phyloP scores from a whole-genome alignment of 1,140 invertebrate species.

The Euglossa dilemma region DNA sequence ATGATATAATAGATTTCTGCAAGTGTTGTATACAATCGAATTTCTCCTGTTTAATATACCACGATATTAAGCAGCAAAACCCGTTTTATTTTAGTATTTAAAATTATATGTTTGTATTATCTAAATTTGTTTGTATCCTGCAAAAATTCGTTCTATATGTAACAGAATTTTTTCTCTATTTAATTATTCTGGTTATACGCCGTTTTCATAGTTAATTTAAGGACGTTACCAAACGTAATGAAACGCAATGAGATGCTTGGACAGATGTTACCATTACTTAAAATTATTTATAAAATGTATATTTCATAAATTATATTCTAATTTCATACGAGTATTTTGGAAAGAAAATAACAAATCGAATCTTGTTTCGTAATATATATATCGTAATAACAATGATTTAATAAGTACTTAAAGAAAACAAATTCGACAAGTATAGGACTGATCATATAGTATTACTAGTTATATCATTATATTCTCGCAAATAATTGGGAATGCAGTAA shows the following conservation, averaged over 20 bases:
- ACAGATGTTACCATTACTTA: not conserved
- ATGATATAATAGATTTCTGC: not conserved
- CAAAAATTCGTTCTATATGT: not conserved
- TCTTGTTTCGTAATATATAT: not conserved
- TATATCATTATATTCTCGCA: not conserved
- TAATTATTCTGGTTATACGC: not conserved
- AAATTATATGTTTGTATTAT: not conserved
- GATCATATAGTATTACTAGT: constrained; percentile 2
- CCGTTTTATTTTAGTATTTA: not conserved
- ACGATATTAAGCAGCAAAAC: not conserved
- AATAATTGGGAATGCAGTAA: not conserved
- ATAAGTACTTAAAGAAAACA: not conserved
- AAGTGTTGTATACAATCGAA: not conserved
- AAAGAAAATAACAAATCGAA: not conserved
- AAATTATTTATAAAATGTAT: not conserved
- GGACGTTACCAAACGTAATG: not conserved
- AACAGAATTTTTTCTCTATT: no score
- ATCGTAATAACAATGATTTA: no score
- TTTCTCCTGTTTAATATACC: not conserved
- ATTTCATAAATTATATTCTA: not conserved
- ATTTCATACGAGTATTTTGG: not conserved
- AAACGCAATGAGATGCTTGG: not conserved
- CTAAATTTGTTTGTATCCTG: not conserved
- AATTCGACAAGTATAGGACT: not conserved
- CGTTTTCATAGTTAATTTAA: not conserved